A percentile compares a stretch with the other conserved stretches of the same genome.
Evolutionary conservation across 1,140 invertebrate species (phyloP).

Genomic region (Trichoplusia ni): DNA sequence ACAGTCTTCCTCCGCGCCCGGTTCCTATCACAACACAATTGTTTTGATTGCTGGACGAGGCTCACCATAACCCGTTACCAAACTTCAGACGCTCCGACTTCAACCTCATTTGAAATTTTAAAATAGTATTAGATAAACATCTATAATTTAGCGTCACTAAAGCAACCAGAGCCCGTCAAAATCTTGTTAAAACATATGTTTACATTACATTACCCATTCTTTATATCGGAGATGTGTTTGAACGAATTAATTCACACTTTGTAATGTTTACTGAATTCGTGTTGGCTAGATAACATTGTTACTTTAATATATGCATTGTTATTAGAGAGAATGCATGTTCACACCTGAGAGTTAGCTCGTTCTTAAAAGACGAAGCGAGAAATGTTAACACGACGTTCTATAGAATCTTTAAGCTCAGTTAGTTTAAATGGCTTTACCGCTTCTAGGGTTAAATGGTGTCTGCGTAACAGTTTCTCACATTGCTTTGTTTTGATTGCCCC

Average conservation of each 20-base stretch:
- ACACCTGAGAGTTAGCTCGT: not conserved
- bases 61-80: constrained; percentile 12
- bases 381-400: not conserved
- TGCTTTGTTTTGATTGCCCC: constrained; percentile 40
- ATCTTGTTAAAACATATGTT: constrained; percentile 12
- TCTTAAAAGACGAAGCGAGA: not conserved
- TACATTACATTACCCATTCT: constrained; percentile 14
- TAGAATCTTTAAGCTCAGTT: too few species aligned
- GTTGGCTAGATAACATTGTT: constrained; percentile 13
- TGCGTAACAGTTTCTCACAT: constrained; percentile 35
- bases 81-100: not conserved
- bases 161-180: not conserved
- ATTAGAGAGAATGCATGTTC: not conserved
- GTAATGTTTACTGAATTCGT: not conserved
- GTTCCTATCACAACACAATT: constrained; percentile 76
- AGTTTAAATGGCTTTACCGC: too few species aligned
- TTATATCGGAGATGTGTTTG: constrained; percentile 12
- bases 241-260: constrained; percentile 17
- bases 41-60: constrained; percentile 64
- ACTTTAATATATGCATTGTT: constrained; percentile 14
- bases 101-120: constrained; percentile 31
- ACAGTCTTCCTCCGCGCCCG: constrained; percentile 48
- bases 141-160: constrained; percentile 16
- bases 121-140: constrained; percentile 15
- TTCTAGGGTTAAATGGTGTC: not conserved